Evolutionary conservation across 2,797 vertebrate genomes (phyloP), one percentile per base, ranked within the genome.

Genomic region (Poeciliopsis presidionis): DNA sequence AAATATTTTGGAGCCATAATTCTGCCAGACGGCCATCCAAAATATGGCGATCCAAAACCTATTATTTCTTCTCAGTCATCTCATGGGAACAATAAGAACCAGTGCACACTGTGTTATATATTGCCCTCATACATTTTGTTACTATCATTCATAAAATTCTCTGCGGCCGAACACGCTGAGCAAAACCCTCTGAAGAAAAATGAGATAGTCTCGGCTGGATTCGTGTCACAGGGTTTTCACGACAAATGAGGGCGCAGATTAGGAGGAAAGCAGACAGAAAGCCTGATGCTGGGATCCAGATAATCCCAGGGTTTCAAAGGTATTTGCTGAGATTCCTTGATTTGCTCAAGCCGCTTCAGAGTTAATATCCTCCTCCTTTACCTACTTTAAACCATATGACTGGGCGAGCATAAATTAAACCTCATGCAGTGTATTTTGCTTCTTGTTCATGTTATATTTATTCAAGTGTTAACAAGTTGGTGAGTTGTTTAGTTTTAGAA

Each of bases 181-280:
- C 67, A 69, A 51, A 70, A 33, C 7, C 53, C 39, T 67, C 65
- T 69, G 39, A 84, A 51, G 69, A 78, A 57, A 72, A 55, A 72
- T 65, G 61, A 84, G 75, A 75, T 49, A 43, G 57, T 82, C 85
- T 76, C 14, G 0, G 69, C 20, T 63, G 53, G 81, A 78, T 86
- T 81, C 6, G 76, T 84, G 76, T 76, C 83, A 36, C 47, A 45
- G 75, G 77, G 65, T 88, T 91, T 80, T 45, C 41, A 79, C 41
- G 59, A 88, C 73, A 87, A 88, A 89, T 78, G 77, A 89, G 83
- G 71, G 28, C 49, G 81, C 63, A 85, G 75, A 90, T 86, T 83
- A 84, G 79, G 80, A 83, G 73, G 83, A 70, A 73, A 71, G 77
- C 49, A 67, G 28, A 61, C 20, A 69, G 41, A 78, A 73, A 86